Evolutionary conservation across 2,113 vertebrate genomes (phyloP).

Genomic region (Ophiodon elongatus): DNA sequence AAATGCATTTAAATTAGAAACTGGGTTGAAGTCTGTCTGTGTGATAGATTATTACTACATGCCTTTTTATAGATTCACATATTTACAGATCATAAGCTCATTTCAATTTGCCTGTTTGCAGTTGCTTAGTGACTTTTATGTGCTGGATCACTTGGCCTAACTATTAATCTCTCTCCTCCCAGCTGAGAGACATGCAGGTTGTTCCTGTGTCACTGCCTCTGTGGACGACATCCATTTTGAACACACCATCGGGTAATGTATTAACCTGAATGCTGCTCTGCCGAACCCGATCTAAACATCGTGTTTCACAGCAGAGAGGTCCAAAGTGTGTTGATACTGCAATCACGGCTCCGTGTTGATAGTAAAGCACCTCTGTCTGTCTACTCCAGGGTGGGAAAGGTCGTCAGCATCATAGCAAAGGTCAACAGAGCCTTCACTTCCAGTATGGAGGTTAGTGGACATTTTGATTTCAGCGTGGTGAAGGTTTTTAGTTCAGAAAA

Average conservation of each 20-base stretch:
- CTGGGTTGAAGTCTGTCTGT: neutral
- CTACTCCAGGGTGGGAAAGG: constrained; percentile 91
- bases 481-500: neutral
- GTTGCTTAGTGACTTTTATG: neutral
- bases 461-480: neutral
- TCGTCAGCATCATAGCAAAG: constrained; percentile 97
- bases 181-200: constrained; percentile 96
- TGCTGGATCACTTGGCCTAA: neutral
- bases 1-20: neutral
- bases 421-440: constrained; percentile 98
- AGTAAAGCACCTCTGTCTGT: constrained; percentile 47
- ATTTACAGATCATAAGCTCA: neutral
- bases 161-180: constrained; percentile 51
- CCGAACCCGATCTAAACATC: neutral
- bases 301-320: neutral
- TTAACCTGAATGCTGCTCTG: neutral
- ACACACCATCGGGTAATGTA: constrained; percentile 92
- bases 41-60: neutral
- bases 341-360: constrained; percentile 44
- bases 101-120: neutral
- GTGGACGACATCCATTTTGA: constrained; percentile 99
- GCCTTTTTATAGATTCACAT: neutral
- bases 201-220: constrained; percentile 96
- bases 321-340: constrained; percentile 43
- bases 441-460: constrained; percentile 95